A percentile compares a stretch with the other conserved stretches of the same genome.
Evolutionary conservation across 35 echinoderm and acorn worm species (phyloP).

Genomic region (Hemicentrotus pulcherrimus): DNA sequence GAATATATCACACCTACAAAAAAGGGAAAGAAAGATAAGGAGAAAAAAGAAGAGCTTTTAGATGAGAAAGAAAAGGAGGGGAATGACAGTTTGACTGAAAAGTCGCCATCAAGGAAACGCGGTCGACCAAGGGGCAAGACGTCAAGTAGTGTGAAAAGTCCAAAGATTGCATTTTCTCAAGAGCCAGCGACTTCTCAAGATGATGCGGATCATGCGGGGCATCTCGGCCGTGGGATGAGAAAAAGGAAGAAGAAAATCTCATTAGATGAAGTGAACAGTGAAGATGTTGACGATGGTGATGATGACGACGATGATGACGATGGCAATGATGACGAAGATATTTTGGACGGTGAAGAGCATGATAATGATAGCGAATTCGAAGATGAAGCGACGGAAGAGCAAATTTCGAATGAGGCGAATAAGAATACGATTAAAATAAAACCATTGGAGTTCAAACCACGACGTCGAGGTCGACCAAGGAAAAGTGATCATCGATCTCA

Average conservation of each 20-base stretch:
- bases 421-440: neutral
- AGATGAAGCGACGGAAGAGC: neutral
- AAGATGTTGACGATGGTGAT: conserved; percentile 23
- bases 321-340: neutral
- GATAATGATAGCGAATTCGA: neutral
- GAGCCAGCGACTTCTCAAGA: neutral
- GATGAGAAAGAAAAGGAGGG: neutral
- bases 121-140: conserved; percentile 8
- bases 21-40: neutral
- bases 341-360: neutral
- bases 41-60: neutral
- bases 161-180: neutral
- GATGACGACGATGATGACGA: too few species aligned
- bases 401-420: neutral
- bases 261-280: neutral
- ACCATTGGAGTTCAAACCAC: neutral
- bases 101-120: conserved; percentile 22
- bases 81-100: neutral
- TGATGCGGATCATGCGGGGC: neutral
- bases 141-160: neutral
- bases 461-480: neutral
- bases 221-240: conserved; percentile 33
- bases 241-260: conserved; percentile 6
- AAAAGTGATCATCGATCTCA: neutral
- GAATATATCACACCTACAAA: conserved; percentile 39